Conservation (phyloP, 2,797 vertebrate genomes). For the Trachops cirrhosus region DNA sequence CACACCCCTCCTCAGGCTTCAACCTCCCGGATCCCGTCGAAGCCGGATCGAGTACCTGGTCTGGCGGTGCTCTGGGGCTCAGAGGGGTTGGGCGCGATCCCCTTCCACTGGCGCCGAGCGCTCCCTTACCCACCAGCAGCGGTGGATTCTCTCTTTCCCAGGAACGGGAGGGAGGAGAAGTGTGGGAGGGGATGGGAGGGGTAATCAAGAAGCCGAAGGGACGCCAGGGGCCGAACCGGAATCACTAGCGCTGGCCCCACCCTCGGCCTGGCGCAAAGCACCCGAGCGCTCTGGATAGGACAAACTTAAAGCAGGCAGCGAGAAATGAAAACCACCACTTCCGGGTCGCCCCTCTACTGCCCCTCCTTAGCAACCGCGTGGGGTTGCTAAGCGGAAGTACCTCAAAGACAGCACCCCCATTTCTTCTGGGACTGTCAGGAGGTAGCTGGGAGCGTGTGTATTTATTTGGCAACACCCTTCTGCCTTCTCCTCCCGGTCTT, state of each 20-base stretch:
- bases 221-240: slow-evolving; percentile 72
- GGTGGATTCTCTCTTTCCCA: slow-evolving; percentile 48
- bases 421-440: neutral
- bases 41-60: slow-evolving; percentile 59
- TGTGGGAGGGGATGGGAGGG: slow-evolving; percentile 49
- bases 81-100: neutral
- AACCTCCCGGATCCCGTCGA: neutral
- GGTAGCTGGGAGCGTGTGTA: neutral
- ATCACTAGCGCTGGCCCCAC: slow-evolving; percentile 64
- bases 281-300: slow-evolving; percentile 61
- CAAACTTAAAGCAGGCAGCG: neutral
- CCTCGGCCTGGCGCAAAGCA: neutral
- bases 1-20: neutral
- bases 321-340: slow-evolving; percentile 50
- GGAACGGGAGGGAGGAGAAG: slow-evolving; percentile 56
- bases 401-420: neutral
- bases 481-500: neutral
- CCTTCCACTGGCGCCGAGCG: neutral
- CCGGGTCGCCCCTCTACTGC: slow-evolving; percentile 61
- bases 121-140: slow-evolving; percentile 41
- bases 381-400: slow-evolving; percentile 80
- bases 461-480: neutral
- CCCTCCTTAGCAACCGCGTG: slow-evolving; percentile 81
- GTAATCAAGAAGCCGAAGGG: slow-evolving; percentile 9
- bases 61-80: neutral